phyloP scores from a whole-genome alignment of 2,797 vertebrate genomes.

The Galaxias olidus region DNA sequence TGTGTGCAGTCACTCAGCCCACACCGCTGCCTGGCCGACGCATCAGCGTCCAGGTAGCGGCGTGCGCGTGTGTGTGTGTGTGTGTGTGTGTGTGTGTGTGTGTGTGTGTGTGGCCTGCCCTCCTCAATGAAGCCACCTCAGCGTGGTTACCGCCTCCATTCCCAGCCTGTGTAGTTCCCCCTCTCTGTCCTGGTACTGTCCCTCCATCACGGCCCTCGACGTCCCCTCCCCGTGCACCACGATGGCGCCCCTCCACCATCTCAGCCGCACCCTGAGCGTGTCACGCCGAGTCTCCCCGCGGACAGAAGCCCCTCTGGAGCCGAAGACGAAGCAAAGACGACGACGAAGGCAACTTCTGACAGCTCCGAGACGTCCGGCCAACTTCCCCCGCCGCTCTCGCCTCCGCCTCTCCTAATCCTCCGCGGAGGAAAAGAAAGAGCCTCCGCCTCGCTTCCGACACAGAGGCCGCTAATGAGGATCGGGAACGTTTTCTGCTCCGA shows the following conservation, averaged over 20 bases:
- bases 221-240: conserved; percentile 6
- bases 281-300: no score
- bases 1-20: conserved; percentile 76
- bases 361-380: conserved; percentile 60
- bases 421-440: conserved; percentile 55
- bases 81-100: conserved; percentile 16
- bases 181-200: no score
- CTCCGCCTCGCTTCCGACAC: conserved; percentile 65
- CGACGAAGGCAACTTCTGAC: conserved; percentile 62
- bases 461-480: conserved; percentile 69
- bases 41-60: conserved; percentile 65
- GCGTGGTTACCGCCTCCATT: conserved; percentile 63
- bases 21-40: conserved; percentile 48
- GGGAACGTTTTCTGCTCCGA: conserved; percentile 62
- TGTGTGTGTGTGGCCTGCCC: conserved; percentile 56
- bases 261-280: no score
- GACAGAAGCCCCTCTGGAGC: no score
- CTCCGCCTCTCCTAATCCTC: conserved; percentile 63
- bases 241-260: no score
- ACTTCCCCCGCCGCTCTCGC: conserved; percentile 52
- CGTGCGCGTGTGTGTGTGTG: not conserved
- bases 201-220: conserved; percentile 57
- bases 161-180: no score
- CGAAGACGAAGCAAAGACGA: conserved; percentile 30
- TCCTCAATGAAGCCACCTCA: conserved; percentile 78